Evolutionary conservation across 1,140 invertebrate species (phyloP), one percentile per base, ranked within the genome.

Genomic region (Drosophila tristis): DNA sequence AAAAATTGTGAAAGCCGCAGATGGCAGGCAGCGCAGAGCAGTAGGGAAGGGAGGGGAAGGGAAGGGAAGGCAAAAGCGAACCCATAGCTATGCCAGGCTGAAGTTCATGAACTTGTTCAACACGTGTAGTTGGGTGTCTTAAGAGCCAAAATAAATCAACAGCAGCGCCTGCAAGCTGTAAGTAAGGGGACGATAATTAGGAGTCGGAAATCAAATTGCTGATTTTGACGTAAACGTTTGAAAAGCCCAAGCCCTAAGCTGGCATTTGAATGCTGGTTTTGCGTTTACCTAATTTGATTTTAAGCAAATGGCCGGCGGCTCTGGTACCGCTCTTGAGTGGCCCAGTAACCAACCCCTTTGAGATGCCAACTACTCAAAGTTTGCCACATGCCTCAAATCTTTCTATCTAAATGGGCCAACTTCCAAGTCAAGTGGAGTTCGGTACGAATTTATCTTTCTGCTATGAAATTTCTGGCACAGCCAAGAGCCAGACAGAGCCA

Each of bases 31-130:
- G 31, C 9, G 4, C 31, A 16, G 5, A 4, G 26, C 44, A 20
- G 55, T 11, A n/a, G 23, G 4, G 16, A 16, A 0, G 16, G 16
- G 35, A 15, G 51, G 25, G 25, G 35, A 5, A 8, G 5, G 26
- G 6, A 5, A 8, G 25, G 25, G 35, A 8, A 8, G 5, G 26
- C 4, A 5, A 8, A 26, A 44, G 25, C 5, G 23, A 47, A 11
- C 8, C 6, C 5, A 39, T 16, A 25, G 54, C 42, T 20, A 16
- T 53, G 59, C 43, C 44, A 74, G 51, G 61, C 56, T 59, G 66
- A 73, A 75, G 62, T 85, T 85, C 77, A 84, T 80, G 60, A 80
- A 85, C 80, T 84, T 84, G 80, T 85, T 84, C 13, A 76, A 85
- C 80, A 80, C 67, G 76, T 84, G 80, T 85, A 76, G 73, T 65